A percentile compares a stretch with the other conserved stretches of the same genome.
Conservation (phyloP, 2,888 invertebrate species). For the Calliopum simillimum region DNA sequence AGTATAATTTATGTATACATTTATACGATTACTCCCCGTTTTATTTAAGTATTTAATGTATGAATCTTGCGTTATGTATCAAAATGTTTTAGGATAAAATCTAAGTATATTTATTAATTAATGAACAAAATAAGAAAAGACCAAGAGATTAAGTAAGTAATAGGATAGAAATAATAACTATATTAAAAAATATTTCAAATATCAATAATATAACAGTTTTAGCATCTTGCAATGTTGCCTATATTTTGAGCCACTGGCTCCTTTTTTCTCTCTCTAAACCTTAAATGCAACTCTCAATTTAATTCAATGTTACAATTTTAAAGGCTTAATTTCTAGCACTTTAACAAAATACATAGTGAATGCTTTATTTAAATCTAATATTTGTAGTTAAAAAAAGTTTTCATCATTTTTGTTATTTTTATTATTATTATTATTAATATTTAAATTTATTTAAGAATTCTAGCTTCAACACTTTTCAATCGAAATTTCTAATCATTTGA, state of each 20-base stretch:
- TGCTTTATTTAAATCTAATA: conserved; percentile 26
- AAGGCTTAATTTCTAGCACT: conserved; percentile 39
- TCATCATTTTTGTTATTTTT: conserved; percentile 24
- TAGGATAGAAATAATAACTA: conserved; percentile 10
- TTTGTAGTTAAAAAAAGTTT: conserved; percentile 24
- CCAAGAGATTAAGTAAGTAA: conserved; percentile 16
- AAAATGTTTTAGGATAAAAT: conserved; percentile 1
- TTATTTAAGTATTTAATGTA: conserved; percentile 24
- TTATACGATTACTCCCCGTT: background rate
- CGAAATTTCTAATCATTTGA: conserved; percentile 25
- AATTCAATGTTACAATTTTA: conserved; percentile 28
- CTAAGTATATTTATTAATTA: conserved; percentile 2
- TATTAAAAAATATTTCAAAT: conserved; percentile 22
- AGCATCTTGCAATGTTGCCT: conserved; percentile 33
- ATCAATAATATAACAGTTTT: conserved; percentile 36
- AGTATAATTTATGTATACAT: conserved; percentile 27
- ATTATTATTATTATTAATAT: conserved; percentile 11
- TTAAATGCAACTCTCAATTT: conserved; percentile 26
- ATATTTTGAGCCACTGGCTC: conserved; percentile 16
- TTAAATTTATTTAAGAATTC: conserved; percentile 16
- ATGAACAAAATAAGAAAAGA: conserved; percentile 17
- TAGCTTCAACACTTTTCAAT: conserved; percentile 16
- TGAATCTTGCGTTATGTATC: conserved; percentile 13
- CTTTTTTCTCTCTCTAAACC: background rate
- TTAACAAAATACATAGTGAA: conserved; percentile 45